A percentile compares a stretch with the other conserved stretches of the same genome.
Conservation (phyloP, 1,140 invertebrate genomes). For the Bombus polaris region DNA sequence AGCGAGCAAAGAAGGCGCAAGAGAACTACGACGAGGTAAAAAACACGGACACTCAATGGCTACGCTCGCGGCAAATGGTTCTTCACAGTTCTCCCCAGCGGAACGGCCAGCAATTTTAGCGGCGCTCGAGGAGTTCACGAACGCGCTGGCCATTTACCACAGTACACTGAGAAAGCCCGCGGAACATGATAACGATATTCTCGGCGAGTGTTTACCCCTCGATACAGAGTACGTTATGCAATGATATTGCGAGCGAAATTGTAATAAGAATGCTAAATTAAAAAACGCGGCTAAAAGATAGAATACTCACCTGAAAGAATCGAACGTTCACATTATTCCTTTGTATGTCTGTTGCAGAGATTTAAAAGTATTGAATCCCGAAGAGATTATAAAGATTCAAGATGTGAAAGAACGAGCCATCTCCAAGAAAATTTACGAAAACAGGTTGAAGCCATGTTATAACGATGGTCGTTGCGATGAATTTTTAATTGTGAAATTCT, state of each 20-base stretch:
- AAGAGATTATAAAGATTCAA: conserved; percentile 12
- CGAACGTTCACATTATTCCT: not conserved
- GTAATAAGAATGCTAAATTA: not conserved
- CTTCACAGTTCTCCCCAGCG: conserved; percentile 11
- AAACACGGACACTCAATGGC: conserved; percentile 33
- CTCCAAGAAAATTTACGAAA: conserved; percentile 69
- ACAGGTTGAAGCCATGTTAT: conserved; percentile 64
- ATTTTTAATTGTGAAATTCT: too few relatives aligned
- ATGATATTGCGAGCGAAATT: not conserved
- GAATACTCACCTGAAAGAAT: not conserved
- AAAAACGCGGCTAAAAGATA: not conserved
- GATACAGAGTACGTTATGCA: conserved; percentile 44
- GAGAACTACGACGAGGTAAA: not conserved
- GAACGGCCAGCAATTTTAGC: conserved; percentile 65
- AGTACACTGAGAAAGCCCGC: conserved; percentile 70
- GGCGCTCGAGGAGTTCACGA: conserved; percentile 74
- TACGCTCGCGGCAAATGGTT: conserved; percentile 8
- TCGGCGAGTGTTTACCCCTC: conserved; percentile 1
- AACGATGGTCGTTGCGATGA: not conserved
- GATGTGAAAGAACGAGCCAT: conserved; percentile 58
- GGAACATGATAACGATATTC: conserved; percentile 43
- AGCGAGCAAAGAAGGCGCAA: not conserved
- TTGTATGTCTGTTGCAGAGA: conserved; percentile 24
- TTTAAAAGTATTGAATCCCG: conserved; percentile 17
- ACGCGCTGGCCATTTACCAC: conserved; percentile 76